Evolutionary conservation across 2,888 invertebrate species (phyloP).

Genomic region (Seira sanloemensis): DNA sequence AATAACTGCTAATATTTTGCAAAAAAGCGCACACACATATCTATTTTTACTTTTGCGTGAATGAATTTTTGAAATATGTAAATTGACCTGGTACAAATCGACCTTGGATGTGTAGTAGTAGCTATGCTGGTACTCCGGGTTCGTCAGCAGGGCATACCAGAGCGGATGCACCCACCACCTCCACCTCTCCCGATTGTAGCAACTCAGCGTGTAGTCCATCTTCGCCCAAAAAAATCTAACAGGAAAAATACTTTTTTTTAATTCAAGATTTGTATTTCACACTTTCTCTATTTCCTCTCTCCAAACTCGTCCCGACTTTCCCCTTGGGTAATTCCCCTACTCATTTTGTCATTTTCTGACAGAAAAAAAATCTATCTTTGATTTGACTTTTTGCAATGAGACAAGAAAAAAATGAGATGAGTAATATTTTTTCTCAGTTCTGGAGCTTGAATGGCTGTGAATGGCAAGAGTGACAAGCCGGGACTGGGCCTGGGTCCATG

Average conservation of each 20-base stretch:
- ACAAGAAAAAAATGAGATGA: neutral
- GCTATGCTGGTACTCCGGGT: constrained; percentile 65
- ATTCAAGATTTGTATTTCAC: neutral
- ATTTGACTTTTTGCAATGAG: neutral
- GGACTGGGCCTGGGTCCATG: constrained; percentile 58
- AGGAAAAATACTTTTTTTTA: neutral
- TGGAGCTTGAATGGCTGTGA: neutral
- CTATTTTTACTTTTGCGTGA: constrained; percentile 29
- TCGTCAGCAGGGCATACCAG: constrained; percentile 64
- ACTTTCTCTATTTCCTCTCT: neutral
- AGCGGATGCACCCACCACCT: constrained; percentile 69
- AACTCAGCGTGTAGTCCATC: constrained; percentile 44
- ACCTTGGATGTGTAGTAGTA: constrained; percentile 72
- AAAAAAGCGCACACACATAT: neutral
- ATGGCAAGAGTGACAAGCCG: constrained; percentile 54
- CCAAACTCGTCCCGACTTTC: neutral
- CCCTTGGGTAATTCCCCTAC: neutral
- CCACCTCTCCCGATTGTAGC: constrained; percentile 57
- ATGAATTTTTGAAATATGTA: neutral
- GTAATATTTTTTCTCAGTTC: neutral
- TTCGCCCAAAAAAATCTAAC: constrained; percentile 2
- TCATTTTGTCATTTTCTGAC: neutral
- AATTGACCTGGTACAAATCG: constrained; percentile 70
- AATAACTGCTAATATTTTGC: no score
- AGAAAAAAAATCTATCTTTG: neutral